Evolutionary conservation across 2,888 invertebrate species (phyloP).

Genomic region (Drosophila gaucha): DNA sequence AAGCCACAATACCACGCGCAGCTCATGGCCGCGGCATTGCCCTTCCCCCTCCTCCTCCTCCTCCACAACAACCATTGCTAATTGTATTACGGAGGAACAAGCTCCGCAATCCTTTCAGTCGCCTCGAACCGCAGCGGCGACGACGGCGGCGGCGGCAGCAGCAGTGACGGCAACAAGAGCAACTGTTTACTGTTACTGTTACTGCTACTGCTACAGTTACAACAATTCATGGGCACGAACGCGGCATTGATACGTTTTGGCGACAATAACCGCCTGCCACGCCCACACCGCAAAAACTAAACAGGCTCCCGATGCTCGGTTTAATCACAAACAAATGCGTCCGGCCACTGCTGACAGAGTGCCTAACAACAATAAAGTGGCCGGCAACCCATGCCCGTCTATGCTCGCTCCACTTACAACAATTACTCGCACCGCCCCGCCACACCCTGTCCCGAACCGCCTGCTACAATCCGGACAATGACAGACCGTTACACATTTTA

Average conservation of each 20-base stretch:
- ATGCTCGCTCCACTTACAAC: neutral
- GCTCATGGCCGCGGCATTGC: slow-evolving; percentile 27
- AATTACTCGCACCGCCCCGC: neutral
- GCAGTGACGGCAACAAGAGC: slow-evolving; percentile 13
- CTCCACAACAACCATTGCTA: slow-evolving; percentile 46
- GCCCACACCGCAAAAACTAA: slow-evolving; percentile 52
- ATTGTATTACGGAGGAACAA: slow-evolving; percentile 62
- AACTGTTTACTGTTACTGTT: slow-evolving; percentile 15
- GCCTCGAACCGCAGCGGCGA: slow-evolving; percentile 37
- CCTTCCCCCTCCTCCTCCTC: too few species aligned
- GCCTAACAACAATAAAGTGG: slow-evolving; percentile 32
- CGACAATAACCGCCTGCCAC: slow-evolving; percentile 37
- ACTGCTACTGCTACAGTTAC: slow-evolving; percentile 1
- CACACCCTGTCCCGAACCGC: neutral
- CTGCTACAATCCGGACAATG: slow-evolving; percentile 45
- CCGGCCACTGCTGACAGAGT: slow-evolving; percentile 29
- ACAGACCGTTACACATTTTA: slow-evolving; percentile 72
- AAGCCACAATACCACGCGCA: slow-evolving; percentile 46
- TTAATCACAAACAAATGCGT: slow-evolving; percentile 76
- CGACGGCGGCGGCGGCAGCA: slow-evolving; percentile 5
- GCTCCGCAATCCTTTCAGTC: slow-evolving; percentile 59
- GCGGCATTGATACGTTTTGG: slow-evolving; percentile 41
- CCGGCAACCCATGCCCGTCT: neutral
- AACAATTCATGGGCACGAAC: slow-evolving; percentile 26
- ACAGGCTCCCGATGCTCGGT: slow-evolving; percentile 57